Evolutionary conservation across 2,797 vertebrate species (phyloP), one percentile per base, ranked within the genome.

Genomic region (Gila robusta): DNA sequence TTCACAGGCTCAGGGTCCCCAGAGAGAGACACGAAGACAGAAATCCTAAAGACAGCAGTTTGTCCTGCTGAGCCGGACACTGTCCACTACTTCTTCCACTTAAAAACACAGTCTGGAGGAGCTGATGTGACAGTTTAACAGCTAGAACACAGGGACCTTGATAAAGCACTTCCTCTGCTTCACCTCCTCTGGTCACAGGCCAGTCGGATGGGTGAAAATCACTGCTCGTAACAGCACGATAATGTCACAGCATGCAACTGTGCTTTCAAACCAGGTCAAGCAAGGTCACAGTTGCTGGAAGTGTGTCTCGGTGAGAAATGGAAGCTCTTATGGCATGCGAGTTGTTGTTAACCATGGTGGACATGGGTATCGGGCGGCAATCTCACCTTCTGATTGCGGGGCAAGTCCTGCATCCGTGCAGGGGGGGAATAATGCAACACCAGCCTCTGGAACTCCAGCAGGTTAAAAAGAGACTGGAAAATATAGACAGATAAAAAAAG

Each of bases 381-480:
- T 78, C 94, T 94, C 94, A 99, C 98, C 97, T 99, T 99, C 94
- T 98, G 97, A 94, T 99, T 99, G 90, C 97, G 96, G 35, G 98
- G 98, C 90, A 98, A 95, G 91, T 99, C 97, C 87, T 98, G 97
- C 90, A 96, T 95, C 90, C 95, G 95, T 91, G 96, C 95, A 23
- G 97, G 97, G 39, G 97, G 97, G 16, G 92, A 97, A 92, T 98
- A 99, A 95, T 99, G 96, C 89, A 99, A 94, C 89, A 99, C 98
- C 91, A 99, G 95, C 93, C 98, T 97, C 95, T 98, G 97, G 94
- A 99, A 99, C 94, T 99, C 97, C 94, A 98, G 94, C 81, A 99
- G 93, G 92, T 99, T 98, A 94, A 99, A 99, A 90, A 99, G 95
- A 83, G 98, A 99, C 98, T 99, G 90, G 44, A 90, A 85, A 54